Evolutionary conservation across 2,797 vertebrate species (phyloP).

Genomic region (Pipistrellus pygmaeus): DNA sequence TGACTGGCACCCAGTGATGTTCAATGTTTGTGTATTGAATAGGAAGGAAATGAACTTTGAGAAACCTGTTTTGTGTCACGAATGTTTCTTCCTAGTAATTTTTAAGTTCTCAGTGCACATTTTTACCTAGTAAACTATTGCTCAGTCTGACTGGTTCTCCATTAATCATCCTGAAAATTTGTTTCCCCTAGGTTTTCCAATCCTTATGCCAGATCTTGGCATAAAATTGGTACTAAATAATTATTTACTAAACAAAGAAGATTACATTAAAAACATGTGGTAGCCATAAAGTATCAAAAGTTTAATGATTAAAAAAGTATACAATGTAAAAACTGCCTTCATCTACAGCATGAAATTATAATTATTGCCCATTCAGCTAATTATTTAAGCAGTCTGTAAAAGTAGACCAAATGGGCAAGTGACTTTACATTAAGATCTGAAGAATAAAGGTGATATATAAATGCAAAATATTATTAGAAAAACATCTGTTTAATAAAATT

Average conservation of each 20-base stretch:
- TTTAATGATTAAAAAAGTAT: slow-evolving; percentile 18
- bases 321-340: background rate
- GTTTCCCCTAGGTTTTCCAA: background rate
- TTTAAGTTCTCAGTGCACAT: background rate
- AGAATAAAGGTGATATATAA: slow-evolving; percentile 11
- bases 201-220: background rate
- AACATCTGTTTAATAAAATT: background rate
- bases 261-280: slow-evolving; percentile 8
- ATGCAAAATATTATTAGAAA: background rate
- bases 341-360: slow-evolving; percentile 23
- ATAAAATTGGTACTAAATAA: background rate
- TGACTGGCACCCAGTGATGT: background rate
- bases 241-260: slow-evolving; percentile 6
- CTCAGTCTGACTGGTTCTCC: background rate
- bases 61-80: background rate
- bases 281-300: background rate
- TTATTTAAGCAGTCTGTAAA: slow-evolving; percentile 31
- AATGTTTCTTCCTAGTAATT: background rate
- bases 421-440: background rate
- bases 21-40: background rate
- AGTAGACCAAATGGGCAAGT: background rate
- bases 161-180: background rate
- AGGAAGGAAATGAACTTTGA: background rate
- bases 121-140: background rate
- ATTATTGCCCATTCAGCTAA: background rate